Base-by-base conservation (phyloP, 2,888 invertebrate species). In the Coenonympha arcania region DNA sequence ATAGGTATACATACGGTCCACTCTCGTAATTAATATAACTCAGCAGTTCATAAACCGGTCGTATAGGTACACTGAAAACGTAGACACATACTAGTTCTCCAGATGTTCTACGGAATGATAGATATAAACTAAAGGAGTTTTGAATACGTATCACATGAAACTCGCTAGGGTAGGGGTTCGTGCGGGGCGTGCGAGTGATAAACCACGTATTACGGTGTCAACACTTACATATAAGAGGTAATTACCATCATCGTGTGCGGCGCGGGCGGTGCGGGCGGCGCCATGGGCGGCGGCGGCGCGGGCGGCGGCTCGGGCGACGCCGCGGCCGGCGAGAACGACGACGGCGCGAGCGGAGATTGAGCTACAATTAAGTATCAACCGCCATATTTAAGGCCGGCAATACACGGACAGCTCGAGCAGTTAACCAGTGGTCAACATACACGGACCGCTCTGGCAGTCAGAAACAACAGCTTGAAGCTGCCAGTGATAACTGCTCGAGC, bases 281-380 rank as follows among this genome's bases (percentile, higher is more conserved):
- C 73, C 69, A 76, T 66, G 2, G 79, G 89, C 26, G 87, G 89
- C 28, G 89, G 87, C 11, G 89, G 89, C 48, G 86, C 86, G 0
- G 90, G 89, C 11, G 89, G 89, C 3, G 89, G 88, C 67, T 89
- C 87, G 5, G 90, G 89, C 43, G 90, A 88, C 56, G 87, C 87
- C 20, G 89, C 87, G 50, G 86, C 86, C 8, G 87, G 84, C 1
- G 84, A 88, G 65, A 88, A 86, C 13, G 89, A 89, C 4, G 89
- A 88, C 45, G 88, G 88, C 6, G 90, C 90, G 54, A 89, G 83
- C 36, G 89, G 89, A 24, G 89, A 89, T 69, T 89, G 88, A 43
- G 87, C 86, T 85, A 72, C 20, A 56, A 57, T 20, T 26, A 50
- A 57, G 22, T 20, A 45, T 36, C 33, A 13, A n/a, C n/a, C n/a